Evolutionary conservation across 1,140 invertebrate species (phyloP), one percentile per base, ranked within the genome.

Genomic region (Plectrocnemia conspersa): DNA sequence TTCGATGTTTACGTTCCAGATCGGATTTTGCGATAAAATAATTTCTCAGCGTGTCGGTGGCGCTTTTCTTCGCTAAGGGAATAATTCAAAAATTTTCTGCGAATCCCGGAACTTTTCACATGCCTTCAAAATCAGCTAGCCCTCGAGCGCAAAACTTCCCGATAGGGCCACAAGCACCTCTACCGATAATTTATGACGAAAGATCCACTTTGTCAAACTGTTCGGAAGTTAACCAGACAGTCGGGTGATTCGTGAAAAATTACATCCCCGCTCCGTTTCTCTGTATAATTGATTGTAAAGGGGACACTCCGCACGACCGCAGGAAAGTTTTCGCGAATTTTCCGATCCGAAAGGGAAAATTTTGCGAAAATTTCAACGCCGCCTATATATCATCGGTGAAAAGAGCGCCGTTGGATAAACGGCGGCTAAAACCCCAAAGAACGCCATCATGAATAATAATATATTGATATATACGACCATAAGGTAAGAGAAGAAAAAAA

Each of bases 201-300:
- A 50, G 47, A 50, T 50, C 33, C 47, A 38, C 47, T 50, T 50
- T 50, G 47, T 50, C 47, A 50, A 50, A 24, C 24, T 38, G 6
- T n/a, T n/a, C 35, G 5, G 15, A 47, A 47, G 45, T 47, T 47
- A 50, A 50, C 47, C 33, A 35, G 19, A 35, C 47, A 50, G 52
- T 47, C 42, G 47, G 42, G 52, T 38, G 41, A 54, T 54, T 44
- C 52, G 41, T 54, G 52, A 54, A 54, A 54, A 54, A 54, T 54
- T 38, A 27, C 44, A 46, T n/a, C 52, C 42, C 10, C 36, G 19
- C 25, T 53, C 38, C n/a, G 13, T 13, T 25, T 18, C 15, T 15
- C 21, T 19, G 25, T 33, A 54, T 54, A 54, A 54, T 54, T 54
- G 52, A 54, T 54, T 54, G 52, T 54, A 27, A 25, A 46, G 42